phyloP scores from a whole-genome alignment of 2,888 invertebrate genomes.

The Cheilosia urbana region DNA sequence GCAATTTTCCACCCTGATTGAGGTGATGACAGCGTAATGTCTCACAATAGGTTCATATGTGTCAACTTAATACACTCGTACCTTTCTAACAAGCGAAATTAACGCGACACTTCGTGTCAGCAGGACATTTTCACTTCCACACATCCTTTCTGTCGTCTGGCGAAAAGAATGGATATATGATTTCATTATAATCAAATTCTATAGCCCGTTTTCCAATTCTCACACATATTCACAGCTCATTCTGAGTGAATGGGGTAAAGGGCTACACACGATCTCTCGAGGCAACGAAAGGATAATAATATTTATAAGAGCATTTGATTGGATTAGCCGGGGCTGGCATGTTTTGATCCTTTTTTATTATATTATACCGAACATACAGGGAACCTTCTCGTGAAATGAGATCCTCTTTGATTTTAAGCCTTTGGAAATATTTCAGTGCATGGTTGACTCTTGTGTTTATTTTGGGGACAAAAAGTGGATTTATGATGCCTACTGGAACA shows the following conservation, averaged over 20 bases:
- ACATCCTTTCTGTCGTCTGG: conserved; percentile 29
- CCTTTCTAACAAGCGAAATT: conserved; percentile 69
- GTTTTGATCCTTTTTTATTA: conserved; percentile 53
- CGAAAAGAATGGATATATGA: conserved; percentile 45
- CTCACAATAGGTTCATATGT: conserved; percentile 66
- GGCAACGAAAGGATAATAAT: conserved; percentile 63
- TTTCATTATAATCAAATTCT: conserved; percentile 53
- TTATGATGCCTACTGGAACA: conserved; percentile 53
- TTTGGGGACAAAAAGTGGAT: conserved; percentile 51
- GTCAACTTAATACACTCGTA: conserved; percentile 51
- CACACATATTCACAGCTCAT: conserved; percentile 55
- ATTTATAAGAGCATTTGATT: conserved; percentile 72
- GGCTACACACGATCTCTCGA: conserved; percentile 21
- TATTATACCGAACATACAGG: too few species aligned
- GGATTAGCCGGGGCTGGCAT: conserved; percentile 56
- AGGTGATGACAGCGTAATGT: conserved; percentile 63
- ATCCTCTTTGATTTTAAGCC: conserved; percentile 45
- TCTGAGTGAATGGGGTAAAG: conserved; percentile 36
- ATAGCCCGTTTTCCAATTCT: conserved; percentile 49
- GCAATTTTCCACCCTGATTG: conserved; percentile 60
- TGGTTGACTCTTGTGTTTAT: conserved; percentile 65
- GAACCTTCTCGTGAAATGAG: conserved; percentile 38
- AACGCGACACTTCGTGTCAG: conserved; percentile 68
- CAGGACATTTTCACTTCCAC: conserved; percentile 53
- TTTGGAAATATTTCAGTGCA: conserved; percentile 69